Evolutionary conservation across 2,113 vertebrate genomes (phyloP).

Genomic region (Podocnemis expansa): DNA sequence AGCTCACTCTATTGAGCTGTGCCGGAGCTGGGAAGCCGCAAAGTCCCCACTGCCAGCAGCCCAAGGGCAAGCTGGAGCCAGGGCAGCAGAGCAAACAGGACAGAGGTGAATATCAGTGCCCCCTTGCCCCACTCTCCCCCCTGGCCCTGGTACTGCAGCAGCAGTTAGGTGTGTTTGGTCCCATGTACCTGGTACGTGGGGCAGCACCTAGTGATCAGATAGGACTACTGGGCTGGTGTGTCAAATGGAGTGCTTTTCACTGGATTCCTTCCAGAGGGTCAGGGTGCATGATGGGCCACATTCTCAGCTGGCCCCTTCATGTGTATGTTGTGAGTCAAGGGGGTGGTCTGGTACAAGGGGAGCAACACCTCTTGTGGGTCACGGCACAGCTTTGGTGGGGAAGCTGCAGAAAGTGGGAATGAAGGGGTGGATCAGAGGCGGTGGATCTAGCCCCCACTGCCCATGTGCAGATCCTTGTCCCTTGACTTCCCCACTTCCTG

Average conservation of each 20-base stretch:
- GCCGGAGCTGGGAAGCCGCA: neutral
- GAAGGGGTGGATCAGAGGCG: too few relatives aligned
- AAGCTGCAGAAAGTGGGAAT: neutral
- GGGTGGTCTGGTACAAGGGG: neutral
- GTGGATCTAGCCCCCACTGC: neutral
- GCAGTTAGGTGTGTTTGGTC: neutral
- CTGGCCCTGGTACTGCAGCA: neutral
- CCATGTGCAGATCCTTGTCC: neutral
- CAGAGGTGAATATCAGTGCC: neutral
- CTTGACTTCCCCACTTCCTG: neutral
- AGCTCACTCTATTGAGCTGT: neutral
- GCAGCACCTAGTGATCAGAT: neutral
- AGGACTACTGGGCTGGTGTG: too few relatives aligned
- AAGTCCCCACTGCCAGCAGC: neutral
- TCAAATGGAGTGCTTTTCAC: neutral
- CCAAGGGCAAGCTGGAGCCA: neutral
- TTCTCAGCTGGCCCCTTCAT: neutral
- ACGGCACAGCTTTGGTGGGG: neutral
- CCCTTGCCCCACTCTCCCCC: neutral
- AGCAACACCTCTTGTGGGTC: too few relatives aligned
- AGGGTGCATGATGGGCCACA: neutral
- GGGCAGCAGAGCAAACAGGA: neutral
- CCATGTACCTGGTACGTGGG: neutral
- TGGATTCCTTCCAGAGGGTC: neutral
- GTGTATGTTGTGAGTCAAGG: neutral